Evolutionary conservation across 1,140 invertebrate genomes (phyloP), one percentile per base, ranked within the genome.

Genomic region (Magallana angulata): DNA sequence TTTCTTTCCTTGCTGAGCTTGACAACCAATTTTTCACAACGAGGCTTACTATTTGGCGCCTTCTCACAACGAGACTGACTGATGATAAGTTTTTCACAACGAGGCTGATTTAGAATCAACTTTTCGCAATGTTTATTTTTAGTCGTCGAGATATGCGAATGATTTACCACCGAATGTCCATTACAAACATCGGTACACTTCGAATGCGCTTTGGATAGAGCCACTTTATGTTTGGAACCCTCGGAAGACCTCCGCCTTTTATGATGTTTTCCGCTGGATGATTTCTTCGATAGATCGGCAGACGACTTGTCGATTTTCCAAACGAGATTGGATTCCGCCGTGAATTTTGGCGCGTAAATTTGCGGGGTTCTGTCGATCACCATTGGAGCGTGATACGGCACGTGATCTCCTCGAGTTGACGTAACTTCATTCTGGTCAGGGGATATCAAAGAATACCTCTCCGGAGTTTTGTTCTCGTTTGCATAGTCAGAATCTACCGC

Each of bases 1-100:
- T 85, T 68, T 68, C 68, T 85, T 56, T 85, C 84, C 24, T 85
- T 85, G 36, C 84, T 85, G 62, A 85, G 84, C 57, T 85, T 85
- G 24, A 85, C 84, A 48, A 85, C 84, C 48, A 85, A 68, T 71
- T 85, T 85, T 85, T 85, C 84, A 68, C 56, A 68, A 24, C 84
- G 36, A 36, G 84, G 84, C 57, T 85, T 85, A 76, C 12, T 76
- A 12, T 76, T 76, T 76, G 68, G 68, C 24, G 68, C 68, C 68
- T 76, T 76, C 36, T 76, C 68, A 76, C 68, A 76, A 11, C 68
- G 68, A 76, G 68, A 30, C 68, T 76, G 68, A 76, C 68, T 76
- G 24, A 76, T 76, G 68, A 76, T 76, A 1, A 76, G 68, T 76
- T 76, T 76, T 76, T 76, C 68, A 76, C 68, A 76, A 11, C 68